Percentiles rank a stretch among this genome's conserved stretches.
phyloP scores from a whole-genome alignment of 92 coral and sea anemone genomes.

The Siderastrea radians region DNA sequence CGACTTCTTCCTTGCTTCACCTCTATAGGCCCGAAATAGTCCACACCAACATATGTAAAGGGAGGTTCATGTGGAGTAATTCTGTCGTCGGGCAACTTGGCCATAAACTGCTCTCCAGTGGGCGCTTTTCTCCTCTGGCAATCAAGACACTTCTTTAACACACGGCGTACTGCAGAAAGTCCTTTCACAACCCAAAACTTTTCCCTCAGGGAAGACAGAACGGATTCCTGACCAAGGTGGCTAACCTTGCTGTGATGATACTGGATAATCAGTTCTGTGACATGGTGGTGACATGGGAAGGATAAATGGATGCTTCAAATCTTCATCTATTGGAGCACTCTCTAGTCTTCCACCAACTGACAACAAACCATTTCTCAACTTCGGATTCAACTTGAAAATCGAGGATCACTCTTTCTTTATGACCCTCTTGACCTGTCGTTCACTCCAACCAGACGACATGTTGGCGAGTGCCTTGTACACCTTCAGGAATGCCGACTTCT shows the following conservation, averaged over 20 bases:
- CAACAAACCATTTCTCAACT: conserved; percentile 8
- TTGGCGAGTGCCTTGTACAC: not conserved
- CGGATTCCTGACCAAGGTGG: conserved; percentile 80
- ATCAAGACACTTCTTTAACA: conserved; percentile 52
- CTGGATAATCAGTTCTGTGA: conserved; percentile 12
- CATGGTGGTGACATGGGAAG: too few relatives aligned
- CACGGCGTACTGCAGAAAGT: conserved; percentile 66
- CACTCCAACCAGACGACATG: not conserved
- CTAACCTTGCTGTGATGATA: conserved; percentile 54
- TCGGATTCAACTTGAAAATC: conserved; percentile 4
- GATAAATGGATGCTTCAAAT: too few relatives aligned
- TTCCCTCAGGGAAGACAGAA: conserved; percentile 61
- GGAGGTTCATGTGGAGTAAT: conserved; percentile 70
- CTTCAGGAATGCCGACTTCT: not conserved
- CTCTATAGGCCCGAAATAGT: conserved; percentile 68
- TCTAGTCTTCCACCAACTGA: not conserved
- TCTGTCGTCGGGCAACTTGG: conserved; percentile 55
- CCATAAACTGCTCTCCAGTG: conserved; percentile 74
- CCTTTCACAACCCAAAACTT: conserved; percentile 74
- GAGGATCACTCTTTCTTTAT: not conserved
- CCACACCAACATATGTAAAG: conserved; percentile 65
- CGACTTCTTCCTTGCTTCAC: conserved; percentile 55
- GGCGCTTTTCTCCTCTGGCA: conserved; percentile 61
- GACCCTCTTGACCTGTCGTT: not conserved
- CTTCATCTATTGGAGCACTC: too few relatives aligned